Base-by-base conservation (phyloP, 2,113 vertebrate species). In the Nothobranchius furzeri region DNA sequence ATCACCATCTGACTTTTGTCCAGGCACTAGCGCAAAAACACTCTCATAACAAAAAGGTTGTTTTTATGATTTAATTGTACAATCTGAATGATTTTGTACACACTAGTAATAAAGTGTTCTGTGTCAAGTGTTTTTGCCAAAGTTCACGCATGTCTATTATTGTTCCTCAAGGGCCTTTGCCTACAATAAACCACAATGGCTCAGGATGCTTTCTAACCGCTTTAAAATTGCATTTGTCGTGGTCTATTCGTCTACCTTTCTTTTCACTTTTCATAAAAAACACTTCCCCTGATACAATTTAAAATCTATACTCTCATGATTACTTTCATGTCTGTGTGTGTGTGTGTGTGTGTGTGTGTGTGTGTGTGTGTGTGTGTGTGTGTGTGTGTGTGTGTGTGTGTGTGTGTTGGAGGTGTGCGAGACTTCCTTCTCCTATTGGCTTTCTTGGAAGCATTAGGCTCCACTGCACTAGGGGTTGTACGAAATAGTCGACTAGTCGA, bases 121-220 rank as follows among this genome's bases (percentile, higher is more conserved):
- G 49, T 57, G 37, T 58, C 51, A 74, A 54, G 70, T 65, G 64
- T 66, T 35, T 43, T 68, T 60, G 14, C 65, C 40, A 25, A 45
- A 24, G 42, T 65, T 72, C 42, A 20, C 50, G 60, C 42, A 17
- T 60, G 45, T 25, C 70, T 6, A n/a, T 54, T 68, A 15, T 24
- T 12, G 73, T 73, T 56, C 55, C 37, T 17, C 14, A 20, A 52
- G 15, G 59, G 52, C 25, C 64, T 56, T 64, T 43, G 5, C 45
- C 25, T 35, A 52, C 58, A 76, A 69, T 55, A 73, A 64, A 7
- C n/a, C 35, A 6, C 46, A 37, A 13, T 20, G n/a, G n/a, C 42
- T 48, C 9, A 40, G 9, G 13, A 17, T 58, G 42, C 47, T 37
- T 25, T n/a, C 25, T 46, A 70, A 70, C 37, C 5, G 36, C 24